Percentiles rank a stretch among this genome's conserved stretches.
These are phyloP conservation scores for Monodelphis domestica DNA, from an alignment of 2,797 vertebrate species.

Conservation along the genomic window DNA sequence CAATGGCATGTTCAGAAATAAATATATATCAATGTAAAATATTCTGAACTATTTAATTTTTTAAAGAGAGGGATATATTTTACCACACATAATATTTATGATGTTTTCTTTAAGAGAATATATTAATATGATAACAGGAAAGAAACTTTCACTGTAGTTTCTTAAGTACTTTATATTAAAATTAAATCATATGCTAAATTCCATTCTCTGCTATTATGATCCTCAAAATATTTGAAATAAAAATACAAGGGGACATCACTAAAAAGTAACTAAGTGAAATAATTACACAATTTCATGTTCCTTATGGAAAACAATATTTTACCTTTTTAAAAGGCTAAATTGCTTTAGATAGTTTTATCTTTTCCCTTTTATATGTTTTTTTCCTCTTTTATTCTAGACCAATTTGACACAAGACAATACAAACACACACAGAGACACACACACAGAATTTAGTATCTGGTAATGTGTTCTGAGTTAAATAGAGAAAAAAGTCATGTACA, in stretches of 20 bases:
- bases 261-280: slow-evolving; percentile 33
- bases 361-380: neutral
- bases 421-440: too few relatives aligned
- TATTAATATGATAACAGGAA: slow-evolving; percentile 60
- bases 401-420: neutral
- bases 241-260: slow-evolving; percentile 18
- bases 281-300: neutral
- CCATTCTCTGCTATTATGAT: neutral
- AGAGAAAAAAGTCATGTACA: slow-evolving; percentile 15
- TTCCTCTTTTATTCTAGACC: neutral
- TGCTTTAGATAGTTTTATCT: neutral
- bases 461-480: slow-evolving; percentile 29
- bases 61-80: slow-evolving; percentile 13
- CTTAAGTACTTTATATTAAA: slow-evolving; percentile 53
- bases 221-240: slow-evolving; percentile 38
- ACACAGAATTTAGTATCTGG: neutral
- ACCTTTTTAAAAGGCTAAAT: neutral
- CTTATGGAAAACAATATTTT: slow-evolving; percentile 34
- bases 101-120: slow-evolving; percentile 55
- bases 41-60: slow-evolving; percentile 21
- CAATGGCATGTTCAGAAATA: slow-evolving; percentile 46
- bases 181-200: slow-evolving; percentile 8
- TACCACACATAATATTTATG: slow-evolving; percentile 22
- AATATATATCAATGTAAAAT: slow-evolving; percentile 48
- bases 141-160: neutral